Evolutionary conservation across 2,113 vertebrate genomes (phyloP).

Genomic region (Alethe diademata): DNA sequence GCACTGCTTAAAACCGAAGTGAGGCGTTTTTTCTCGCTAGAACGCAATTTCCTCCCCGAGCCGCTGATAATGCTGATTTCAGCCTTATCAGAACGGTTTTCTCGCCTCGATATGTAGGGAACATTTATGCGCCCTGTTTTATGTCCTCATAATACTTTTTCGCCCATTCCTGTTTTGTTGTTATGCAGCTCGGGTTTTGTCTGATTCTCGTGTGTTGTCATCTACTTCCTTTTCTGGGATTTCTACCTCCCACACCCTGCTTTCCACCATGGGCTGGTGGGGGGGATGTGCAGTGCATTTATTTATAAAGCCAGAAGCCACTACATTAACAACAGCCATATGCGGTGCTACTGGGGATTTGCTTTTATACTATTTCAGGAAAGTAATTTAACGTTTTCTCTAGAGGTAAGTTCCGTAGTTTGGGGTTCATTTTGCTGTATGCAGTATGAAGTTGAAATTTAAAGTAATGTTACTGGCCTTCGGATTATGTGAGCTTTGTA

Average conservation of each 20-base stretch:
- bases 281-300: not conserved
- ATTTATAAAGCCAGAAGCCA: not conserved
- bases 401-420: not conserved
- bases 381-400: not conserved
- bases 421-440: not conserved
- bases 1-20: too few species aligned
- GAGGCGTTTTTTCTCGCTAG: not conserved
- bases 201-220: not conserved
- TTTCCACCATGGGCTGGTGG: not conserved
- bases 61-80: not conserved
- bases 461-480: not conserved
- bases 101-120: fast-evolving
- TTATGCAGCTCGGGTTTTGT: not conserved
- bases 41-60: not conserved
- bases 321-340: not conserved
- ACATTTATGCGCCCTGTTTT: not conserved
- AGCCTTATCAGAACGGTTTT: not conserved
- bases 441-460: not conserved
- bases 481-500: not conserved
- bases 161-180: not conserved
- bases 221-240: not conserved
- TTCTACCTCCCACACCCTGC: not conserved
- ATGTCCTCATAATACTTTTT: not conserved
- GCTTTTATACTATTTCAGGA: not conserved
- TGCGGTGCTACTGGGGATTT: not conserved